Base-by-base conservation (phyloP, 2,113 vertebrate species). In the Chaetodon auriga region DNA sequence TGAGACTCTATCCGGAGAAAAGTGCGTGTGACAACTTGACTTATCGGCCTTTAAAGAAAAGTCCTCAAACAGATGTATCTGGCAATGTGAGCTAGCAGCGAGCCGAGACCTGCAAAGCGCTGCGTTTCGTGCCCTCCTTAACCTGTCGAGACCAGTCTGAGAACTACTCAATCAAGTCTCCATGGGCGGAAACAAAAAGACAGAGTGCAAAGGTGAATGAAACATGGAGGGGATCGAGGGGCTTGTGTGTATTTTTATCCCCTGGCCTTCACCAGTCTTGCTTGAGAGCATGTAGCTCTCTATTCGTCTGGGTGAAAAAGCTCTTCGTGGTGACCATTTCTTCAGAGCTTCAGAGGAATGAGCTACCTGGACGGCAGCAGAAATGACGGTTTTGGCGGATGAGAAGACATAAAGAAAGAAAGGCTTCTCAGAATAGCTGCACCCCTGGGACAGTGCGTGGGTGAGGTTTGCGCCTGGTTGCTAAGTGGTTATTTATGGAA, bases 141-240 rank as follows among this genome's bases (percentile, higher is more conserved):
- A 87, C 81, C 81, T 83, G 91, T 90, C 90, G 81, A 45, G 86
- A 68, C 41, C 45, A 62, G 75, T 92, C 82, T 82, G 60, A 84
- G 76, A 81, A 60, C 68, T 46, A 75, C 87, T 93, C 87, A 81
- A 85, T 89, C 92, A 91, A 85, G 75, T n/a, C 78, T 90, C 64
- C 64, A 61, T 45, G 73, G 78, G 64, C 21, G 21, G 23, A 16
- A 76, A 64, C 43, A 61, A 45, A 73, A 46, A 68, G n/a, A 48
- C 14, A 53, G 51, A 69, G 75, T 60, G 71, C 61, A 85, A 36
- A 88, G 66, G 69, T 83, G 86, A 90, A 83, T 78, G 77, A 83
- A 78, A 83, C 81, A 80, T 57, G 25, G 68, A 87, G 49, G 72
- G 4, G 65, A 75, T 77, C 54, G 58, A 45, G 38, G 46, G 64